Percentiles rank a stretch among this genome's conserved stretches.
phyloP scores from a whole-genome alignment of 1,140 invertebrate genomes.

The Drosophila bocki region DNA sequence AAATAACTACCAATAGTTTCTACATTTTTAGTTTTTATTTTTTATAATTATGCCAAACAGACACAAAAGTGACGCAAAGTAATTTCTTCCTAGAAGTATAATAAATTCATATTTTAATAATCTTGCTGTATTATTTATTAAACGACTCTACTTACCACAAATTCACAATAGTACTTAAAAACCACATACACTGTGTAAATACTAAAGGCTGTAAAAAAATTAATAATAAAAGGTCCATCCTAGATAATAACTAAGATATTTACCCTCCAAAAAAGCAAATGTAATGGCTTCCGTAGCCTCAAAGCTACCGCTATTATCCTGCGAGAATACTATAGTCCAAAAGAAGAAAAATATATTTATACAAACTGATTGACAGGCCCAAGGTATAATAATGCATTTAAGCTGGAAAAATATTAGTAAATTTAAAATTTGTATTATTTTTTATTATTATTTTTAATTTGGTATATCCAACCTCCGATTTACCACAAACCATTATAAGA shows the following conservation, averaged over 20 bases:
- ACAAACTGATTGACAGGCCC: background rate
- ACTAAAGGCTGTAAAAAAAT: background rate
- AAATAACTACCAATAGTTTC: too few species aligned
- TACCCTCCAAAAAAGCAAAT: background rate
- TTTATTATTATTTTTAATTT: too few species aligned
- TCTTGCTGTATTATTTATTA: too few species aligned
- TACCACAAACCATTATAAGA: background rate
- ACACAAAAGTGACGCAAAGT: background rate
- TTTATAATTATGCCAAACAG: background rate
- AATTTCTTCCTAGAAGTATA: background rate
- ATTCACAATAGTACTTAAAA: conserved; percentile 2
- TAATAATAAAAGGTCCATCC: too few species aligned
- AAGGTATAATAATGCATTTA: background rate
- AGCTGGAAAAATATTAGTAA: background rate
- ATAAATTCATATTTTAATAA: too few species aligned
- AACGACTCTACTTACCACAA: background rate
- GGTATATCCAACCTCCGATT: background rate
- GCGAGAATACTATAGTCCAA: conserved; percentile 6
- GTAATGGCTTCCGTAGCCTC: conserved; percentile 1
- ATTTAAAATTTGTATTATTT: background rate
- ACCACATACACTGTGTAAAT: conserved; percentile 3
- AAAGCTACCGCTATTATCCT: conserved; percentile 2
- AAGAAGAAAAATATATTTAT: conserved; percentile 1
- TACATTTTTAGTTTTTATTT: background rate
- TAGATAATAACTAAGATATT: too few species aligned